Evolutionary conservation across 2,888 invertebrate genomes (phyloP).

Genomic region (Plutella xylostella): DNA sequence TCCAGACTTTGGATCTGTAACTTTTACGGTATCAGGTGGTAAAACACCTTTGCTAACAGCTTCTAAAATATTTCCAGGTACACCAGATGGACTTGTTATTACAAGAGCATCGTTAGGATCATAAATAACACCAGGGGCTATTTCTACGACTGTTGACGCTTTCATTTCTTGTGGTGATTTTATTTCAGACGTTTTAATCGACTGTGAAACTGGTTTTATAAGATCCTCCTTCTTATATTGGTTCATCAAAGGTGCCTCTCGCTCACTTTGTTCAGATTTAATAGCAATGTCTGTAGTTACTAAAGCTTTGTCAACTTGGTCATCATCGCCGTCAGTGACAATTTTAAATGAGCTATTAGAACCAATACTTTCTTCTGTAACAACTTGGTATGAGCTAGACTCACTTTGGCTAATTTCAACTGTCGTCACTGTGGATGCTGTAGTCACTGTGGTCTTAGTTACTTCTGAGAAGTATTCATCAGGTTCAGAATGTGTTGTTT

Average conservation of each 20-base stretch:
- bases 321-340: too few species aligned
- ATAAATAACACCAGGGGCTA: slow-evolving; percentile 77
- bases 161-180: slow-evolving; percentile 11
- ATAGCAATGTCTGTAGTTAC: too few species aligned
- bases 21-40: slow-evolving; percentile 74
- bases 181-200: slow-evolving; percentile 10
- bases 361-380: slow-evolving; percentile 31
- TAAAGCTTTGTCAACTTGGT: too few species aligned
- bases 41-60: slow-evolving; percentile 84
- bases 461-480: slow-evolving; percentile 6
- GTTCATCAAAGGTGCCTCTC: not conserved
- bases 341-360: too few species aligned
- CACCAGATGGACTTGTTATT: slow-evolving; percentile 77
- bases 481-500: slow-evolving; percentile 1
- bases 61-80: slow-evolving; percentile 77
- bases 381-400: slow-evolving; percentile 36
- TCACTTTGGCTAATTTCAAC: slow-evolving; percentile 44
- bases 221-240: slow-evolving; percentile 3
- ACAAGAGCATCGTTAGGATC: slow-evolving; percentile 80
- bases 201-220: too few species aligned
- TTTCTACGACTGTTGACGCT: slow-evolving; percentile 52
- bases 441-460: slow-evolving; percentile 31
- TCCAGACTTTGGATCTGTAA: slow-evolving; percentile 78
- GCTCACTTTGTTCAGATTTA: too few species aligned
- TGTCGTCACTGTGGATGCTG: slow-evolving; percentile 41